Conservation (phyloP, 2,888 invertebrate species). For the Latheticus oryzae region DNA sequence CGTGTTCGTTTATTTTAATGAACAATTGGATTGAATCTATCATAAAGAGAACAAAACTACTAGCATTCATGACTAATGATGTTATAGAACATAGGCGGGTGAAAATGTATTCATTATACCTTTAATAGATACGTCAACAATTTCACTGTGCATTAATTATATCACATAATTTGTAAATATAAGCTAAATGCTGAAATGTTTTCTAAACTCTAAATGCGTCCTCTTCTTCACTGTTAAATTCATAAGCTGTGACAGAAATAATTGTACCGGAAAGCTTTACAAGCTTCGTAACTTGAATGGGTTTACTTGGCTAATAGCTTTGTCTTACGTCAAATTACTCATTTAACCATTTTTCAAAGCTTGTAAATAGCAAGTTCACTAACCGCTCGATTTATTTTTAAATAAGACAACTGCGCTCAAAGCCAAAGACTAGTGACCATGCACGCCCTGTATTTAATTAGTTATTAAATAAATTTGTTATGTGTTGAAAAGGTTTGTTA, state of each 20-base stretch:
- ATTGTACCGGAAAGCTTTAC: conserved; percentile 13
- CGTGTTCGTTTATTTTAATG: conserved; percentile 22
- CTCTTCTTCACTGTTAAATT: neutral
- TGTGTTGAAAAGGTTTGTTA: conserved; percentile 2
- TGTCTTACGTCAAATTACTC: conserved; percentile 18
- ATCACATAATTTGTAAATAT: conserved; percentile 14
- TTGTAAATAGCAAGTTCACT: conserved; percentile 18
- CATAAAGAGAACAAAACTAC: conserved; percentile 23
- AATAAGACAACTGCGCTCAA: conserved; percentile 21
- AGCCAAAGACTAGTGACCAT: conserved; percentile 14
- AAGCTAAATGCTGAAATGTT: conserved; percentile 21
- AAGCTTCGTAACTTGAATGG: conserved; percentile 9
- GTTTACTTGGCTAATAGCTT: conserved; percentile 6
- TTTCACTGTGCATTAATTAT: conserved; percentile 12
- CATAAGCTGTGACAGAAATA: conserved; percentile 17
- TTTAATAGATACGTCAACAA: conserved; percentile 4
- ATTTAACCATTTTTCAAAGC: conserved; percentile 2
- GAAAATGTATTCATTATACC: conserved; percentile 29
- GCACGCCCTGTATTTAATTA: conserved; percentile 12
- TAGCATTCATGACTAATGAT: conserved; percentile 24
- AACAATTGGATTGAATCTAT: conserved; percentile 32
- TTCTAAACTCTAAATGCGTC: conserved; percentile 4
- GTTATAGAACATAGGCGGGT: conserved; percentile 19
- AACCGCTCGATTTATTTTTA: conserved; percentile 33
- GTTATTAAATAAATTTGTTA: conserved; percentile 15